These are phyloP conservation scores for Helostoma temminkii DNA, from an alignment of 2,797 vertebrate genomes.

Conservation along the genomic window DNA sequence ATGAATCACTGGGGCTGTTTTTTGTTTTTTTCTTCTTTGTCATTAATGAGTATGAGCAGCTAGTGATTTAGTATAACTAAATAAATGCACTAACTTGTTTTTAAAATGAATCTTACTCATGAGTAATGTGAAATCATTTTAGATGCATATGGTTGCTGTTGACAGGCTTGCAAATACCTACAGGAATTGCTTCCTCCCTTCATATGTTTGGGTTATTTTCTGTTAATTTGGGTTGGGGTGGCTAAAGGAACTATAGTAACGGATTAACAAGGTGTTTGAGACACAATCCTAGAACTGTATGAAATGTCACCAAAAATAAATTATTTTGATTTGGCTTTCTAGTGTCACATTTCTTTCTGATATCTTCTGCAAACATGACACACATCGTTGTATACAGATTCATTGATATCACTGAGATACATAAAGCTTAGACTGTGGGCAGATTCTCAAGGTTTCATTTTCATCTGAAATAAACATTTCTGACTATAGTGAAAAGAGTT, in stretches of 20 bases:
- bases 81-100: constrained; percentile 88
- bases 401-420: no score
- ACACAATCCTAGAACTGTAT: constrained; percentile 88
- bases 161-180: constrained; percentile 83
- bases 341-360: constrained; percentile 56
- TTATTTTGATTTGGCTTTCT: constrained; percentile 88
- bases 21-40: constrained; percentile 64
- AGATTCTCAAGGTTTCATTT: no score
- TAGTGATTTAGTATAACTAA: constrained; percentile 87
- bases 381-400: no score
- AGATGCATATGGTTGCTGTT: constrained; percentile 84
- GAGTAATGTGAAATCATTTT: constrained; percentile 87
- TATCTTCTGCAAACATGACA: fast-evolving
- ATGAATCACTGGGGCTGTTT: constrained; percentile 84
- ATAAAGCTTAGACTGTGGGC: no score
- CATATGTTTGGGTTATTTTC: constrained; percentile 81
- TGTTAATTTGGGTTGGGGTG: constrained; percentile 82
- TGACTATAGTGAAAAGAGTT: no score
- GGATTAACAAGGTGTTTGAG: constrained; percentile 86
- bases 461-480: no score
- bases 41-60: constrained; percentile 85
- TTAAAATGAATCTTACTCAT: constrained; percentile 78
- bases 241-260: constrained; percentile 82
- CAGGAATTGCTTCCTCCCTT: constrained; percentile 63
- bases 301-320: constrained; percentile 89